Base-by-base conservation (phyloP, 2,797 vertebrate species). In the Gadopsis bispinosus region DNA sequence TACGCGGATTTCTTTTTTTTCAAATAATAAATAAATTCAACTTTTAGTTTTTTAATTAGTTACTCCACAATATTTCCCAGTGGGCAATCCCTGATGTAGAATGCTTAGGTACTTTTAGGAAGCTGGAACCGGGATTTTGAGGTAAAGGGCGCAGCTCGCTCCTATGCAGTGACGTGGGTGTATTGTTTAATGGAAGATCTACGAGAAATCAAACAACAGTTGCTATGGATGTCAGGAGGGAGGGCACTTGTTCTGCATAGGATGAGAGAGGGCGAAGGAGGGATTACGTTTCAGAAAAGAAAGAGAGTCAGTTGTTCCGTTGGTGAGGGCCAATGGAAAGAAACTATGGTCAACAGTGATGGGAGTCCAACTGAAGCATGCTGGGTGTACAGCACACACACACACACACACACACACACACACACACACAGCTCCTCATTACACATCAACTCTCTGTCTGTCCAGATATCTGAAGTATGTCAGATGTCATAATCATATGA, bases 231-330 rank as follows among this genome's bases (percentile, higher is more conserved):
- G 84, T 87, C 66, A 59, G 67, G 56, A 68, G 76, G 78, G 74
- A 65, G 74, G 76, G 79, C 6, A 39, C 61, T 87, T 50, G 0
- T 75, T 86, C 66, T 88, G 80, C 72, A 89, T 86, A 86, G 78
- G 80, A 87, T 91, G 79, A 92, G 85, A 83, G 73, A 77, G 83
- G 67, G 80, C 85, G 80, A 80, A 61, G 80, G 87, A 81, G 76
- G 83, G 77, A 87, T 86, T 71, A 69, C 9, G 31, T 91, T 87
- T 86, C 59, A 87, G 79, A 73, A 72, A 75, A 74, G 75, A 90
- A 85, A 81, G 63, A 62, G 77, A 92, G 87, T 94, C 94, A 95
- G 86, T 93, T 93, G 90, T 95, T 95, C 94, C 94, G 45, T 93
- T 69, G 59, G 56, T 73, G 80, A 76, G 64, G 69, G 90, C 93